These are phyloP conservation scores for Zaprionus gabonicus DNA, from an alignment of 1,140 invertebrate genomes.

Conservation along the genomic window DNA sequence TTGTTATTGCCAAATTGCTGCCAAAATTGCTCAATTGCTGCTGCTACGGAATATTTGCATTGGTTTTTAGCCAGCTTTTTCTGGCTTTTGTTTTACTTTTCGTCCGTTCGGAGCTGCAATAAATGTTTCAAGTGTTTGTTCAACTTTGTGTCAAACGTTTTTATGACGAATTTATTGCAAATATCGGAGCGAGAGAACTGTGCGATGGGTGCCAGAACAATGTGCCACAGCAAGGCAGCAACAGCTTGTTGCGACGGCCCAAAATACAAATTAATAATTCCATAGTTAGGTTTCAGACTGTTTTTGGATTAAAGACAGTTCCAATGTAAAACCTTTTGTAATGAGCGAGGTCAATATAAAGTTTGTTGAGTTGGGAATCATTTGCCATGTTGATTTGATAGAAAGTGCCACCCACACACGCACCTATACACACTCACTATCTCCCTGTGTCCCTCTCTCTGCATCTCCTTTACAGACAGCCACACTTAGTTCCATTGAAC, in stretches of 20 bases:
- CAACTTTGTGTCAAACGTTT: slow-evolving; percentile 59
- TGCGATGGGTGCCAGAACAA: slow-evolving; percentile 54
- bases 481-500: slow-evolving; percentile 20
- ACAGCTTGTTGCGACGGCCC: not conserved
- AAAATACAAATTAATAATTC: not conserved
- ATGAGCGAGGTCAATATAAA: not conserved
- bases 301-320: not conserved
- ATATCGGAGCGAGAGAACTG: slow-evolving; percentile 3
- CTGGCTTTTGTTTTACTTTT: slow-evolving; percentile 42
- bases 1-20: slow-evolving; percentile 41
- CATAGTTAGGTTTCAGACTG: not conserved
- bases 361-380: not conserved
- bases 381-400: not conserved
- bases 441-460: not conserved
- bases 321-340: not conserved
- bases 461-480: not conserved
- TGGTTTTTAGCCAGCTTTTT: slow-evolving; percentile 35
- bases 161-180: slow-evolving; percentile 67
- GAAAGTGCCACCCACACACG: not conserved
- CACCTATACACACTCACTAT: not conserved
- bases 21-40: slow-evolving; percentile 58
- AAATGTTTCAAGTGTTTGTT: slow-evolving; percentile 60
- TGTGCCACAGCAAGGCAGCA: slow-evolving; percentile 40
- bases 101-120: slow-evolving; percentile 43
- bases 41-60: slow-evolving; percentile 56